phyloP scores from a whole-genome alignment of 2,888 invertebrate genomes.

The Lycocerus yunnanus region DNA sequence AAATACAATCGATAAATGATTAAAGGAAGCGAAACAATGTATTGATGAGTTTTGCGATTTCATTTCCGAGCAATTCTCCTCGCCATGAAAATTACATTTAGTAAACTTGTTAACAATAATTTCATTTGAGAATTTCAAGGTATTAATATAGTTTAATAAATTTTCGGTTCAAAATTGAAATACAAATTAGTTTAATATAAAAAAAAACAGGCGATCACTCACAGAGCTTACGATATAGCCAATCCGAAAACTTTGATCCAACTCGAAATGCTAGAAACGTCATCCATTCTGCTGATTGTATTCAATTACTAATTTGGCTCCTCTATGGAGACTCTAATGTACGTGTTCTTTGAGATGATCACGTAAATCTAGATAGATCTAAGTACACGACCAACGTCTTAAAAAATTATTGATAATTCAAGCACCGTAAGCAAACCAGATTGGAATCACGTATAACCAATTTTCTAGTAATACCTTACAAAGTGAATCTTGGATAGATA shows the following conservation, averaged over 20 bases:
- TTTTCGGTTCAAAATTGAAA: background rate
- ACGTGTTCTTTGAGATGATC: background rate
- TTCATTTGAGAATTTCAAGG: background rate
- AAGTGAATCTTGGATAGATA: background rate
- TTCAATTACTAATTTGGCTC: background rate
- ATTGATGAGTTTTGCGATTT: conserved; percentile 7
- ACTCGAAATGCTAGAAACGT: background rate
- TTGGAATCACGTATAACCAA: background rate
- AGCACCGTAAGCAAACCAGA: background rate
- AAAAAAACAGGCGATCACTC: background rate
- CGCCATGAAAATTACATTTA: conserved; percentile 4
- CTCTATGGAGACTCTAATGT: background rate
- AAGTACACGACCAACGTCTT: background rate
- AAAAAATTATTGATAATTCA: background rate
- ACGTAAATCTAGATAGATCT: background rate
- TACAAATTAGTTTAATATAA: background rate
- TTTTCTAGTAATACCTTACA: background rate
- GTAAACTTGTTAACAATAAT: background rate
- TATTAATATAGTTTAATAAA: background rate
- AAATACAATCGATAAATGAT: background rate
- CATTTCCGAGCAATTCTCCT: conserved; percentile 3
- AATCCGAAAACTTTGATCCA: background rate
- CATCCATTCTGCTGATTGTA: background rate
- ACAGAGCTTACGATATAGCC: background rate
- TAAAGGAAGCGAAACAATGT: background rate